Evolutionary conservation across 2,888 invertebrate genomes (phyloP).

Genomic region (Drosophila neonasuta): DNA sequence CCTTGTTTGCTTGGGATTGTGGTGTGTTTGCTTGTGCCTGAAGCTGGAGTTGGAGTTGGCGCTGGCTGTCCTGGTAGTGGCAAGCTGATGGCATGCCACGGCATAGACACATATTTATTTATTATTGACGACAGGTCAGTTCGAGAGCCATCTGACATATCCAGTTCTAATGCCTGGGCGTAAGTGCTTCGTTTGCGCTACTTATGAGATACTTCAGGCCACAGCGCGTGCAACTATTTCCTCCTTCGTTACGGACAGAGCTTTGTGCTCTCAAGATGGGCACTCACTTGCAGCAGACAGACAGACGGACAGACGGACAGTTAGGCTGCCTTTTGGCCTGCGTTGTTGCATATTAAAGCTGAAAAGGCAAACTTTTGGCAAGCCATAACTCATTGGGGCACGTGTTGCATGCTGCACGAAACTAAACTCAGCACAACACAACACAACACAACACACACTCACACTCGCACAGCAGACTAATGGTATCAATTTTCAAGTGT

Average conservation of each 20-base stretch:
- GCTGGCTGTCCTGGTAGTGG: not conserved
- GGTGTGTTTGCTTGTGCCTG: conserved; percentile 8
- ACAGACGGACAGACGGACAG: not conserved
- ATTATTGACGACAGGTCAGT: conserved; percentile 56
- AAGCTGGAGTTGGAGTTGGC: conserved; percentile 4
- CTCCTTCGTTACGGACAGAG: conserved; percentile 42
- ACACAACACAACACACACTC: not conserved
- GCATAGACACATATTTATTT: conserved; percentile 74
- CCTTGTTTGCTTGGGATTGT: conserved; percentile 17
- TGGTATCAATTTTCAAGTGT: conserved; percentile 66
- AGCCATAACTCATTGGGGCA: conserved; percentile 68
- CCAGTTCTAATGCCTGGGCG: conserved; percentile 51
- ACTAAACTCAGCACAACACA: conserved; percentile 39
- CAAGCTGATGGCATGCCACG: conserved; percentile 64
- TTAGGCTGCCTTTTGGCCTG: conserved; percentile 6
- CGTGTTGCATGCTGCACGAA: conserved; percentile 75
- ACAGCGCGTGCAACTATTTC: conserved; percentile 65
- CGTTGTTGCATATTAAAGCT: conserved; percentile 62
- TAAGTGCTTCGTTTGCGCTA: conserved; percentile 70
- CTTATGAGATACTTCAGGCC: conserved; percentile 60
- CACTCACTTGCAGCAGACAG: conserved; percentile 34
- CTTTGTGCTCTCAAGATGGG: conserved; percentile 8
- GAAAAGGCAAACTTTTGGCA: conserved; percentile 37
- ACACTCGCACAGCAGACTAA: conserved; percentile 41
- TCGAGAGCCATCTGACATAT: conserved; percentile 50